Evolutionary conservation across 2,797 vertebrate genomes (phyloP), one percentile per base, ranked within the genome.

Genomic region (Tokudaia tokunoshimensis): DNA sequence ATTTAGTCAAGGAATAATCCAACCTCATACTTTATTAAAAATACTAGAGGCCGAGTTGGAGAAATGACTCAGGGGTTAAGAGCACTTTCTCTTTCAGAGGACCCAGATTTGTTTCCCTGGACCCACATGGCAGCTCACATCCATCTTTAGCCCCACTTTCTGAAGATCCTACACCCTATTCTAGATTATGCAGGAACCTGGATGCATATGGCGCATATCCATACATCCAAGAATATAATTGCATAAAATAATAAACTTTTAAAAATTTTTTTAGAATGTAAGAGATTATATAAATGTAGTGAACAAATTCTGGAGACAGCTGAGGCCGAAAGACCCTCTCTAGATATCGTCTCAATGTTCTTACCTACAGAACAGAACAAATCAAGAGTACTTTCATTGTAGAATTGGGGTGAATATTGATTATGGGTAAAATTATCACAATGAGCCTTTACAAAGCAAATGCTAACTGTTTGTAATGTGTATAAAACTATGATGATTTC

Each of bases 401-500:
- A 61, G n/a, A 2, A 61, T 93, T 10, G 55, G 3, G 44, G 10
- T 65, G 79, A 89, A 74, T 85, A 13, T 24, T 52, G 8, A 95
- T 70, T 79, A 55, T 37, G 61, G 59, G 3, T 31, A 59, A 88
- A 92, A 41, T 44, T 34, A 34, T 91, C 67, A 52, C 13, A 61
- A 78, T 61, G 7, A 72, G 0, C 12, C 61, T 84, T 6, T 41
- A 78, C 34, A 91, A 94, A 95, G 72, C 81, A 84, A 91, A 50
- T 17, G 1, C 17, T 85, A 37, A 44, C n/a, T 89, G 57, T 20
- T 29, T 31, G 34, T 75, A 12, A 52, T 24, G 37, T 52, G 80
- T 85, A 79, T 50, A 89, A 92, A 94, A 80, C n/a, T 26, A 26
- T n/a, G 82, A 72, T 65, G 14, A 72, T 78, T 85, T 12, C 63